Base-by-base conservation (phyloP, 2,113 vertebrate genomes). In the Epinephelus cyanopodus region DNA sequence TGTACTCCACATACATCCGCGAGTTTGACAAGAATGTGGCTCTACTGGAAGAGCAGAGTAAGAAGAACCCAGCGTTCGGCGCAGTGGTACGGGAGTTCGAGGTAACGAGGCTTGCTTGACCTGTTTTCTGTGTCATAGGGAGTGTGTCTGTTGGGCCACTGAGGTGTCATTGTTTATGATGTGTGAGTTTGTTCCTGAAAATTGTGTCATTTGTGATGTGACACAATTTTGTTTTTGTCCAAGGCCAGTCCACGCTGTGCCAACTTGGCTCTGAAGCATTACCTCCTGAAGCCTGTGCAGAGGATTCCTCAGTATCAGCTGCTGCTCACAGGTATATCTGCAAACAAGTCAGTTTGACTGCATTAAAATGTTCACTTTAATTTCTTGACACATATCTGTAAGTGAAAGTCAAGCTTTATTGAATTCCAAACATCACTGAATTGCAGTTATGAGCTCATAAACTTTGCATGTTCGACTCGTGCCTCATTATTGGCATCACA, bases 1-100 rank as follows among this genome's bases (percentile, higher is more conserved):
- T 99, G 98, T 99, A 99, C 94, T 99, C 98, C 52, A 98, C 96
- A 2, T 99, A 99, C 89, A 99, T 99, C 85, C 96, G 97, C n/a
- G 97, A 99, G 94, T 99, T 98, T 72, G 97, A 99, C 95, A 98
- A 96, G 95, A 99, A 99, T 93, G 92, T 98, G 90, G 94, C 96
- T 70, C 94, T 99, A 74, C 95, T 99, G 88, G 98, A 98, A 88
- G 98, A 99, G 80, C 98, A 98, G n/a, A 97, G 94, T 83, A 97
- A 95, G 91, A 99, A 96, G 95, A 99, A 98, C 74, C 84, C 95
- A 14, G 94, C 93, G 0, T 99, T 99, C 72, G 96, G 95, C 56
- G 88, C 94, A 2, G 96, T 97, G 3, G 97, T 99, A 62, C 96
- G 93, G 88, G 96, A 98, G 70, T 99, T 99, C 6, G 97, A 99